Base-by-base conservation (phyloP, 2,797 vertebrate genomes). In the Acanthiza pusilla region DNA sequence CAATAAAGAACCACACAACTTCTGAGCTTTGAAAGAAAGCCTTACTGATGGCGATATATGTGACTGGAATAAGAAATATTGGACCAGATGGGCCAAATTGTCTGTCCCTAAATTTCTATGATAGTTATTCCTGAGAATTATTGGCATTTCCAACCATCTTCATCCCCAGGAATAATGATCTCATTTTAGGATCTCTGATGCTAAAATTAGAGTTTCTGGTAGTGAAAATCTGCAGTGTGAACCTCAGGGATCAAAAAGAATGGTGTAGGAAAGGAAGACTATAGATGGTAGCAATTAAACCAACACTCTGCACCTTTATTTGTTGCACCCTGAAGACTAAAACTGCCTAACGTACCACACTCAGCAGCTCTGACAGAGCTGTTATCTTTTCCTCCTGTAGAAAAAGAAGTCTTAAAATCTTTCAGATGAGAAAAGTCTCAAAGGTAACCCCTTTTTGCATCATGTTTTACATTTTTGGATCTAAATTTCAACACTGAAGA, bases 401-500 rank as follows among this genome's bases (percentile, higher is more conserved):
- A 48, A 74, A 67, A 81, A n/a, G 8, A 21, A 71, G 23, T 40
- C 68, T 81, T 66, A 55, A 73, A 88, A 36, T 9, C 40, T 95
- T 96, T 96, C 48, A 62, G 83, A 75, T 82, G 20, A 88, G 79
- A 91, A 74, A 17, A 63, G 19, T 93, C 89, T 85, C 71, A 94
- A 95, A 93, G 40, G 38, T 91, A 89, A 91, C 27, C 50, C 75
- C 11, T 76, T 95, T 92, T 94, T 91, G 38, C 67, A 82, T 80
- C 54, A 84, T 78, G 11, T 80, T 87, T 60, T 55, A 36, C 10
- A 36, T 55, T 66, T 95, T 96, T 96, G 66, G 43, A 60, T 93
- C 88, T 82, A 72, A 95, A 92, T 94, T 96, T 96, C 88, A 92
- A 81, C 82, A 62, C 62, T 79, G 92, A 91, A 88, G 58, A 89